phyloP scores from a whole-genome alignment of 2,113 vertebrate species.

The Tetrax tetrax region DNA sequence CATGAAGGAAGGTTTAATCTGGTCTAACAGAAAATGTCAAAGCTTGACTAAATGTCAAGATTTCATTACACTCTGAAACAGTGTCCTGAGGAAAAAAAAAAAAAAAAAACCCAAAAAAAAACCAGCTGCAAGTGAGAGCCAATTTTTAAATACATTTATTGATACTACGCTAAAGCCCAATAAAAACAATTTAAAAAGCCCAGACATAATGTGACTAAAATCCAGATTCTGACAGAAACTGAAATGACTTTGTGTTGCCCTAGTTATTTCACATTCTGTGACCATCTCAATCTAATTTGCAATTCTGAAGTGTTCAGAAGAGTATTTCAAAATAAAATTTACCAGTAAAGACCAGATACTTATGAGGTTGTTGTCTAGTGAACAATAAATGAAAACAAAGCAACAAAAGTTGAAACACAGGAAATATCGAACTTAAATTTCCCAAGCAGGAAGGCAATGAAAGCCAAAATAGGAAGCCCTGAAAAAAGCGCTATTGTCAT shows the following conservation, averaged over 20 bases:
- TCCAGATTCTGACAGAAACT: background rate
- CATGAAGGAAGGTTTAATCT: background rate
- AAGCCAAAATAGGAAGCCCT: background rate
- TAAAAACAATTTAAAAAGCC: background rate
- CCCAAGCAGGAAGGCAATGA: background rate
- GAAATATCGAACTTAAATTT: background rate
- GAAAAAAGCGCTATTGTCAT: background rate
- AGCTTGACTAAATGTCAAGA: conserved; percentile 29
- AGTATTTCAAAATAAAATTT: background rate
- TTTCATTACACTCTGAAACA: background rate
- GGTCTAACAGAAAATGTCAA: conserved; percentile 47
- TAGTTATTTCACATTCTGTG: background rate
- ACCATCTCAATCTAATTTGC: background rate
- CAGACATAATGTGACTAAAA: background rate
- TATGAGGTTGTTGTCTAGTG: background rate
- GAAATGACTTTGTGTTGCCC: background rate
- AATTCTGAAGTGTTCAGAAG: background rate
- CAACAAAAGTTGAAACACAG: background rate
- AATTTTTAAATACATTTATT: background rate
- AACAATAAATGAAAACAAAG: background rate
- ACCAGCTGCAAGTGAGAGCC: background rate
- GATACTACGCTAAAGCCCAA: background rate
- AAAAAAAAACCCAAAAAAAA: no score
- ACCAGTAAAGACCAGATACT: background rate
- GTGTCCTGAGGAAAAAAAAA: background rate